Evolutionary conservation across 1,140 invertebrate species (phyloP).

Genomic region (Neodiprion pinetum): DNA sequence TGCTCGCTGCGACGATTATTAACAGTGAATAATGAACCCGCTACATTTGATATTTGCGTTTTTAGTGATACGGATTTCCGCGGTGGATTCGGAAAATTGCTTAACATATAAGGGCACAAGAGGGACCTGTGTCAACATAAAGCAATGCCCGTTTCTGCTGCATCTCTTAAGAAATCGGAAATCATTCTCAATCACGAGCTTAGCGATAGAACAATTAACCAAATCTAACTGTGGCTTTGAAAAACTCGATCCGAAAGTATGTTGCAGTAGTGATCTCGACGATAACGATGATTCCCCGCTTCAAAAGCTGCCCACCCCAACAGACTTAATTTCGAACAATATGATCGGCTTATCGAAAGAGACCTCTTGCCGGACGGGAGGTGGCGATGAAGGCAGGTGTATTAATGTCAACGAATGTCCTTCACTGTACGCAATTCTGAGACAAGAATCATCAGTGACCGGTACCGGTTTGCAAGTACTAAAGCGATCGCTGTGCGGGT

Average conservation of each 20-base stretch:
- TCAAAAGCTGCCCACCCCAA: not conserved
- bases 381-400: not conserved
- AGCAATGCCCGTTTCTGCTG: conserved; percentile 21
- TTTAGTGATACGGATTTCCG: not conserved
- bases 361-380: not conserved
- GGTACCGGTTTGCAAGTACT: not conserved
- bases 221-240: conserved; percentile 56
- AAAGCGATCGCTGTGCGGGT: conserved; percentile 51
- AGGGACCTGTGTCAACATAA: conserved; percentile 28
- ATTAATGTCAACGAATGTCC: not conserved
- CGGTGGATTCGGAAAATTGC: not conserved
- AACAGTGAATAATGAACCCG: not conserved
- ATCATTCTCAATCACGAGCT: conserved; percentile 41
- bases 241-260: conserved; percentile 56
- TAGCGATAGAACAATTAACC: conserved; percentile 42
- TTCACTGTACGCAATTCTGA: not conserved
- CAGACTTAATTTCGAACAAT: not conserved
- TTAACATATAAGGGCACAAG: not conserved
- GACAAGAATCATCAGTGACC: not conserved
- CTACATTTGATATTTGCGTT: not conserved
- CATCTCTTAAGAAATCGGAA: conserved; percentile 24
- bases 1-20: not conserved
- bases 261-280: conserved; percentile 36
- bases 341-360: not conserved
- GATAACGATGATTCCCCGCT: not conserved